Conservation (phyloP, 2,113 vertebrate species). For the Elaphurus davidianus region DNA sequence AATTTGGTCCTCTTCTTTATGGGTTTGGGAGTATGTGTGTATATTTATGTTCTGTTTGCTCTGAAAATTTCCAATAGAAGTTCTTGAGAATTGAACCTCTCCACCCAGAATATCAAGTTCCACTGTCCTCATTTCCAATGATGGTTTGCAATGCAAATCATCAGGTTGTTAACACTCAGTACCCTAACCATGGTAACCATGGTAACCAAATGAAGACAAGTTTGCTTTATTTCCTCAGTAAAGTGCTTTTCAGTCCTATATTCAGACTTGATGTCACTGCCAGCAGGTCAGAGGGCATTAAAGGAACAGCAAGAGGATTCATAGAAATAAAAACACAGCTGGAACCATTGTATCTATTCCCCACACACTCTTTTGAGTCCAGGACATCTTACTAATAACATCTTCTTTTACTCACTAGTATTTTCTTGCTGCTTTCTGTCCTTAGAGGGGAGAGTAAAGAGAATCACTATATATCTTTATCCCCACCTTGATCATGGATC, state of each 20-base stretch:
- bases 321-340: slow-evolving; percentile 38
- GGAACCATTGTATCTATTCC: not conserved
- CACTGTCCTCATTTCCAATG: slow-evolving; percentile 69
- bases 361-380: fast-evolving
- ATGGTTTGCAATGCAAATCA: slow-evolving; percentile 86
- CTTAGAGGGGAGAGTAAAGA: not conserved
- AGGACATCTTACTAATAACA: not conserved
- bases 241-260: slow-evolving; percentile 65
- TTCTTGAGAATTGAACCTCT: slow-evolving; percentile 54
- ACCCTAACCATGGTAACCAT: slow-evolving; percentile 84
- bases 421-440: slow-evolving; percentile 22
- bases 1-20: not conserved
- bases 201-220: slow-evolving; percentile 82
- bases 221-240: slow-evolving; percentile 78
- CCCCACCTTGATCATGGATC: slow-evolving; percentile 40
- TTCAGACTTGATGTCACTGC: slow-evolving; percentile 37
- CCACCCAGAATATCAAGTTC: slow-evolving; percentile 73
- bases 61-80: slow-evolving; percentile 46
- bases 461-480: not conserved
- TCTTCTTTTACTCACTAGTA: not conserved
- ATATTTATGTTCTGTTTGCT: slow-evolving; percentile 28
- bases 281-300: slow-evolving; percentile 68
- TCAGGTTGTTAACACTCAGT: slow-evolving; percentile 66
- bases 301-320: slow-evolving; percentile 57
- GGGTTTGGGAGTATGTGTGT: not conserved